Percentiles rank a stretch among this genome's conserved stretches.
These are phyloP conservation scores for Zootoca vivipara DNA, from an alignment of 2,113 vertebrate genomes.

Conservation along the genomic window DNA sequence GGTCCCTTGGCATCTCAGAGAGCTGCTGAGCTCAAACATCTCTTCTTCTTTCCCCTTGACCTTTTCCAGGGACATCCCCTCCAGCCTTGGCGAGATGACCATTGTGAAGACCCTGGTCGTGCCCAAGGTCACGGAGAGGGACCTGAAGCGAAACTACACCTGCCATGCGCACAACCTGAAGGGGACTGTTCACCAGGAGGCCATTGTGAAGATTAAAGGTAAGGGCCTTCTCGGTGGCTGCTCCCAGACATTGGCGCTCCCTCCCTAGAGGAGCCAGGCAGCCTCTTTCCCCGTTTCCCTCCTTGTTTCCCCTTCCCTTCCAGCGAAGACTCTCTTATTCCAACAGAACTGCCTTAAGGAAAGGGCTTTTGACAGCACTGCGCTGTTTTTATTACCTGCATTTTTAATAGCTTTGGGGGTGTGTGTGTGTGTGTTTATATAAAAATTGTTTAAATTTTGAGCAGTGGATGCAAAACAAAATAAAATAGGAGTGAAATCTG, in stretches of 20 bases:
- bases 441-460: too few relatives aligned
- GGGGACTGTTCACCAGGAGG: slow-evolving; percentile 66
- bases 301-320: too few relatives aligned
- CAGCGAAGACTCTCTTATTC: too few relatives aligned
- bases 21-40: background rate
- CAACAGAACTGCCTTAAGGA: background rate
- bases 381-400: too few relatives aligned
- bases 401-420: too few relatives aligned
- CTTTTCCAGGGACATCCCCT: slow-evolving; percentile 57
- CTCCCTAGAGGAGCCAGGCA: too few relatives aligned
- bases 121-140: slow-evolving; percentile 75
- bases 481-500: too few relatives aligned
- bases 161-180: slow-evolving; percentile 79
- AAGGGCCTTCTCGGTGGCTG: background rate
- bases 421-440: too few relatives aligned
- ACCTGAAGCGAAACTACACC: slow-evolving; percentile 81
- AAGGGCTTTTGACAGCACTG: background rate
- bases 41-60: slow-evolving; percentile 33
- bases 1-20: background rate
- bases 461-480: too few relatives aligned
- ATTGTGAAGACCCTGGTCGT: slow-evolving; percentile 69
- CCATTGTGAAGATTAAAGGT: slow-evolving; percentile 78
- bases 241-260: too few relatives aligned
- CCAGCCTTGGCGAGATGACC: slow-evolving; percentile 66
- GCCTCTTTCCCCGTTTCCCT: too few relatives aligned